Evolutionary conservation across 2,888 invertebrate species (phyloP).

Genomic region (Willowsia nigromaculata): DNA sequence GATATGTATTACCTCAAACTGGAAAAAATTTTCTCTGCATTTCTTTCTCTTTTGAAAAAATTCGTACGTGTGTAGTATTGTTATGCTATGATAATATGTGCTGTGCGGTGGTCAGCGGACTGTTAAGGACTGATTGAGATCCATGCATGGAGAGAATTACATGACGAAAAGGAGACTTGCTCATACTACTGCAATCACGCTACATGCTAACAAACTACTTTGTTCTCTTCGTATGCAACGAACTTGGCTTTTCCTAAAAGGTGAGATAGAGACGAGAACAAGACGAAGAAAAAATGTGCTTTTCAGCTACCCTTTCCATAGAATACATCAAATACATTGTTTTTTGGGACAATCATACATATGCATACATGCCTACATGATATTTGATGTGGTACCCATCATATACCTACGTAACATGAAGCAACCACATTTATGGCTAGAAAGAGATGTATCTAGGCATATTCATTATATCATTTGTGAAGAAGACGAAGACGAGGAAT

Average conservation of each 20-base stretch:
- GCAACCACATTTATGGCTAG: not conserved
- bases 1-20: conserved; percentile 37
- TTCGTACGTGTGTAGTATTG: conserved; percentile 43
- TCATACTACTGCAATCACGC: not conserved
- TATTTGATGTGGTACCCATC: conserved; percentile 29
- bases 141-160: conserved; percentile 66
- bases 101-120: conserved; percentile 68
- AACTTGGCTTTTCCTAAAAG: no score
- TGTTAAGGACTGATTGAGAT: conserved; percentile 67
- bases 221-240: conserved; percentile 26
- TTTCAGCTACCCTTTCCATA: conserved; percentile 60
- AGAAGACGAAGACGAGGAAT: not conserved
- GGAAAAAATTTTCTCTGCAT: conserved; percentile 41
- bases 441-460: not conserved
- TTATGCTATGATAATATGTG: not conserved
- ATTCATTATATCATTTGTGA: conserved; percentile 43
- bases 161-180: not conserved
- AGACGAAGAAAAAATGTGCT: conserved; percentile 31
- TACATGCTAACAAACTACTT: not conserved
- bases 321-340: conserved; percentile 34
- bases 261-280: conserved; percentile 8
- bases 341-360: not conserved
- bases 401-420: not conserved
- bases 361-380: not conserved
- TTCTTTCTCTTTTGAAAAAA: not conserved